Base-by-base conservation (phyloP, 1,140 invertebrate genomes). In the Drosophila bifasciata region DNA sequence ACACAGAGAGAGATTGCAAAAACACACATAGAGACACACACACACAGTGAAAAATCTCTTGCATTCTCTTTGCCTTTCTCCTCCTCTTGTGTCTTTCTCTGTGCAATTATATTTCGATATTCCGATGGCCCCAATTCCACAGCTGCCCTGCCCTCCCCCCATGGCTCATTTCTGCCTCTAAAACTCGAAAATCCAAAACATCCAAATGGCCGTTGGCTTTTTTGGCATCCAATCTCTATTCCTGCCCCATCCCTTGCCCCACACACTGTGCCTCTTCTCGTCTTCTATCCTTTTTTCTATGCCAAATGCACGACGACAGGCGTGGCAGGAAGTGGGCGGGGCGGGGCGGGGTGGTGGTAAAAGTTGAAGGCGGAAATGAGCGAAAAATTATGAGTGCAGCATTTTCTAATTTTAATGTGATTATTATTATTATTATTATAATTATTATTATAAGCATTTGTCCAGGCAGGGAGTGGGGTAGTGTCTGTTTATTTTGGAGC, bases 361-460 rank as follows among this genome's bases (percentile, higher is more conserved):
- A 23, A 45, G 9, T 40, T 45, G 48, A 25, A 39, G 41, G 19
- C 50, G 46, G 28, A 56, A 72, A 50, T 60, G 48, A 62, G 28
- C 67, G n/a, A 72, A 25, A 71, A 72, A 72, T 72, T 72, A 72
- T 72, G 67, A 72, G 43, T 50, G 70, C 70, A 50, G 59, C 39
- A 58, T 59, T 74, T 66, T 75, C 49, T 49, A 66, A 75, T 75
- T 75, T 75, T 75, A 66, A 75, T 59, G 40, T 74, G 71, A 50
- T 72, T 28, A 28, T 25, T 25, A 25, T 25, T 25, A 21, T 71
- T 0, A 72, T 73, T 72, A 63, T 63, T 55, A 36, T 36, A 13
- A 21, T 71, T 0, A 72, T 73, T 72, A 63, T 63, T 55, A 36
- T 36, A 13, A 46, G 32, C 49, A 61, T 17, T 41, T 48, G 48